Evolutionary conservation across 2,113 vertebrate genomes (phyloP), one percentile per base, ranked within the genome.

Genomic region (Phasianus colchicus): DNA sequence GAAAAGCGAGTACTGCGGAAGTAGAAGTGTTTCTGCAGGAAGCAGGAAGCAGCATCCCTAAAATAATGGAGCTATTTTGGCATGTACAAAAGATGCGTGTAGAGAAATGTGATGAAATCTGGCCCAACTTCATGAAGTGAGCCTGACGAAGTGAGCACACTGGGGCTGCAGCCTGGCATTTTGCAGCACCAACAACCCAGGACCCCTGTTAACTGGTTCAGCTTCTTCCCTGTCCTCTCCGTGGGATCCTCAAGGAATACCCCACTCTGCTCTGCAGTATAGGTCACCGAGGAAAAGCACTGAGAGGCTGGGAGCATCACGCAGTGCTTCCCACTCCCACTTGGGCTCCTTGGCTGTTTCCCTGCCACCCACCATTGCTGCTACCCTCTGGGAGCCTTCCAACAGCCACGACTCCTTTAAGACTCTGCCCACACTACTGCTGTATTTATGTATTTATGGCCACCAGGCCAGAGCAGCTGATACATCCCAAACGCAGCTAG

Each of bases 381-480:
- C 70, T 77, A 61, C 13, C 34, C 54, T 38, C 38, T 61, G 9
- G 32, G 9, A 7, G 7, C 30, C 61, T 88, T n/a, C 76, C 61
- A 21, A 36, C 22, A 40, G 25, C 80, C 86, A 60, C 50, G 29
- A 65, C 50, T 65, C 64, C 70, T 93, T 86, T 48, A 40, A 74
- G 57, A 70, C 64, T 93, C 48, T 64, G 69, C 61, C 40, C 67
- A 66, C 1, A 1, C 77, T 89, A 50, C 81, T 93, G 52, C 57
- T 94, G 78, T 88, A 66, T 63, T 70, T 66, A 12, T 82, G 5
- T 81, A 50, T 89, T 86, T 93, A 80, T 32, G 61, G 89, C 22
- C 80, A 79, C 73, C 66, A 42, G 34, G 77, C 69, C 89, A 73
- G 84, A 72, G 93, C 76, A 94, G 85, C 86, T 81, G 95, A 89